phyloP scores from a whole-genome alignment of 2,888 invertebrate genomes.

The Agelastica alni region DNA sequence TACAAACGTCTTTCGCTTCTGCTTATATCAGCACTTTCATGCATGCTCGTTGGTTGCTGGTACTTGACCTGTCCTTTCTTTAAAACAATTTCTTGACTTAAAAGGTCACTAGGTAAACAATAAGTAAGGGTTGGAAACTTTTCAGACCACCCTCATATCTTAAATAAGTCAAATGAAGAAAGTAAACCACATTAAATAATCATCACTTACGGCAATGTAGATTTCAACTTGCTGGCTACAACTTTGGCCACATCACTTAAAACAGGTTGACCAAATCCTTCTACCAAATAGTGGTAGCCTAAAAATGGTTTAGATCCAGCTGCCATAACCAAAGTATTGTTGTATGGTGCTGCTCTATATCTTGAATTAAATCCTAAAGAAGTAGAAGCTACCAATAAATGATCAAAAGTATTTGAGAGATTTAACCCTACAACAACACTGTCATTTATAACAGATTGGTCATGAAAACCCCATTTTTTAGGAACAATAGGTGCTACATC shows the following conservation, averaged over 20 bases:
- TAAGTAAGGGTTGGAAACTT: no score
- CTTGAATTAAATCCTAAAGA: constrained; percentile 74
- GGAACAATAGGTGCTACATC: constrained; percentile 56
- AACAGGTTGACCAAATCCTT: constrained; percentile 81
- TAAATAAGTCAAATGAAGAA: no score
- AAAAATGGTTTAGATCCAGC: constrained; percentile 83
- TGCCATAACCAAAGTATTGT: constrained; percentile 75
- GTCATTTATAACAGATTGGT: constrained; percentile 75
- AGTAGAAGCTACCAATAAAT: constrained; percentile 79
- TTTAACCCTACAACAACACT: constrained; percentile 75
- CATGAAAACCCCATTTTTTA: constrained; percentile 86
- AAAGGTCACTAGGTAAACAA: no score
- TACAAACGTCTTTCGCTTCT: no score
- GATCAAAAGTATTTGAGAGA: constrained; percentile 80
- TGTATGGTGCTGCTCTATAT: constrained; percentile 74
- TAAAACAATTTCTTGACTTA: no score
- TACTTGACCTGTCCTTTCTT: no score
- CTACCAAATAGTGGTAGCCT: constrained; percentile 87
- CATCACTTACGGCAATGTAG: constrained; percentile 72
- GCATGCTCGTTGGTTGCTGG: no score
- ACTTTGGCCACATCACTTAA: constrained; percentile 92
- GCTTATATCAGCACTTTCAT: no score
- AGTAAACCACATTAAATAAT: neutral
- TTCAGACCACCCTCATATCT: no score
- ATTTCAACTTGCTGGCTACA: constrained; percentile 85